phyloP scores from a whole-genome alignment of 2,888 invertebrate genomes.

The Agriopis leucophaearia region DNA sequence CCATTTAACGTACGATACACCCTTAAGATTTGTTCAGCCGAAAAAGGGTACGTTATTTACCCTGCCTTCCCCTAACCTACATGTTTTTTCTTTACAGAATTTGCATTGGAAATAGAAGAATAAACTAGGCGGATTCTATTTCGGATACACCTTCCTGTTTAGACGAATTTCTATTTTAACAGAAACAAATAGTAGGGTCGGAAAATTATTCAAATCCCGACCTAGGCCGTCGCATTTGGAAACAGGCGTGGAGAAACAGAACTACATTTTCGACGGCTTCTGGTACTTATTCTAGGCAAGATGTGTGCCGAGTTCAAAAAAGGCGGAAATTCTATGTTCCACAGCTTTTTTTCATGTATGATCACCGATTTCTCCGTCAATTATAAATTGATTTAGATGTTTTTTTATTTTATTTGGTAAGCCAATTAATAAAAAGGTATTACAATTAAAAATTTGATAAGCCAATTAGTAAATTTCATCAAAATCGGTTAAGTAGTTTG shows the following conservation, averaged over 20 bases:
- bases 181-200: slow-evolving; percentile 34
- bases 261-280: too few relatives aligned
- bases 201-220: slow-evolving; percentile 36
- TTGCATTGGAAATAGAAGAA: slow-evolving; percentile 37
- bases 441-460: too few relatives aligned
- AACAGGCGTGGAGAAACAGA: slow-evolving; percentile 8
- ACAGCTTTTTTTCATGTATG: too few relatives aligned
- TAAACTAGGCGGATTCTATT: slow-evolving; percentile 23
- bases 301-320: too few relatives aligned
- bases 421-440: too few relatives aligned
- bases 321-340: too few relatives aligned
- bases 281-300: too few relatives aligned
- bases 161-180: slow-evolving; percentile 34
- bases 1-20: slow-evolving; percentile 39
- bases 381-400: too few relatives aligned
- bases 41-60: slow-evolving; percentile 37
- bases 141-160: slow-evolving; percentile 30
- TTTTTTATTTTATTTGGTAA: too few relatives aligned
- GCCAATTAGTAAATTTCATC: too few relatives aligned
- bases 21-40: slow-evolving; percentile 41
- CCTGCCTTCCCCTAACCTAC: slow-evolving; percentile 22
- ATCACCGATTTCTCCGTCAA: too few relatives aligned
- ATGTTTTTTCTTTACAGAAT: slow-evolving; percentile 43
- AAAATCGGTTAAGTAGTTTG: too few relatives aligned
- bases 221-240: slow-evolving; percentile 21